Evolutionary conservation across 1,140 invertebrate species (phyloP).

Genomic region (Nautilus pompilius): DNA sequence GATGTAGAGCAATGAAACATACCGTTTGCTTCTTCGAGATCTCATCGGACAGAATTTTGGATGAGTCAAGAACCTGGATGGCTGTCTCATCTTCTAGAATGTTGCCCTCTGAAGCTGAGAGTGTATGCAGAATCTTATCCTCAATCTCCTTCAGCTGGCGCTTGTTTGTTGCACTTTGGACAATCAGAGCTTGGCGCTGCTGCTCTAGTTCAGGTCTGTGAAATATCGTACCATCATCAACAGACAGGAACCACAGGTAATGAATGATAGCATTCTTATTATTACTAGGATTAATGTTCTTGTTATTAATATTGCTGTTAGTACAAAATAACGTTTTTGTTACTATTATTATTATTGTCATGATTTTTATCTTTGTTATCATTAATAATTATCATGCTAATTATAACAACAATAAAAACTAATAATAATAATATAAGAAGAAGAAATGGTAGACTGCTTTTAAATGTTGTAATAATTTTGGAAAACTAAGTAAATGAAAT

Average conservation of each 20-base stretch:
- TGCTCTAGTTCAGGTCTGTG: constrained; percentile 56
- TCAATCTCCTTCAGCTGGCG: constrained; percentile 56
- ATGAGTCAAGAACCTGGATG: constrained; percentile 54
- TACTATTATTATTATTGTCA: no score
- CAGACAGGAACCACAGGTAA: background rate
- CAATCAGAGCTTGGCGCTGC: constrained; percentile 54
- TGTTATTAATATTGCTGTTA: no score
- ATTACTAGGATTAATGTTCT: no score
- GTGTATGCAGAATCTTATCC: constrained; percentile 55
- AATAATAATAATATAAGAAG: no score
- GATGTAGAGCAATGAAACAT: no score
- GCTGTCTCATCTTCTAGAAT: constrained; percentile 58
- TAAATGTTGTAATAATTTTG: no score
- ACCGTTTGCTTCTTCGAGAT: constrained; percentile 84
- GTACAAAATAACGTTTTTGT: background rate
- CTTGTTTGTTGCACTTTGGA: constrained; percentile 53
- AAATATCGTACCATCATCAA: background rate
- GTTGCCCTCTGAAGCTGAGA: constrained; percentile 56
- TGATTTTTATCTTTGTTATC: no score
- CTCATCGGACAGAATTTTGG: constrained; percentile 56
- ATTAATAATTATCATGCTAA: no score
- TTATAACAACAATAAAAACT: no score
- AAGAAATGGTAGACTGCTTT: no score
- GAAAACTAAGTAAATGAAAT: no score
- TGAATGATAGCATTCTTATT: no score